Conservation (phyloP, 2,888 invertebrate species). For the Agrotis segetum region DNA sequence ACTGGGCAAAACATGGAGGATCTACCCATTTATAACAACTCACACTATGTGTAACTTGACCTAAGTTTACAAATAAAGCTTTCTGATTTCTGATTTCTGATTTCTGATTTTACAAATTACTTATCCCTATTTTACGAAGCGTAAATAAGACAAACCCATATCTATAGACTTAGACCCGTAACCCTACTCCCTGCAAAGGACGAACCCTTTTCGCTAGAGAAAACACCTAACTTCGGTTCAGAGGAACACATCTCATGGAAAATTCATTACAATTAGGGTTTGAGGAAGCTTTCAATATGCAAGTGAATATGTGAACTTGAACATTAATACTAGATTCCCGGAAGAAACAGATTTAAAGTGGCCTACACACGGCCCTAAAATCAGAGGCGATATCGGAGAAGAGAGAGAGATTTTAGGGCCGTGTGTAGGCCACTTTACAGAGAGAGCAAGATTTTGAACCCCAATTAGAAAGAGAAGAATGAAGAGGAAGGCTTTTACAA, state of each 20-base stretch:
- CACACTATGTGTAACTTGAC: no score
- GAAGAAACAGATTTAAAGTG: not conserved
- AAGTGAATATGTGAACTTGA: slow-evolving; percentile 15
- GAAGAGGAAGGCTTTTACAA: no score
- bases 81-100: no score
- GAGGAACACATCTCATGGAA: slow-evolving; percentile 33
- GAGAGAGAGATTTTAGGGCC: no score
- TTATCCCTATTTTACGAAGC: not conserved
- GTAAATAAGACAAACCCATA: not conserved
- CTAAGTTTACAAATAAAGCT: no score
- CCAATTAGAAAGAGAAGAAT: not conserved
- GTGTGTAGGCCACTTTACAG: no score
- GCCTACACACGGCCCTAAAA: no score
- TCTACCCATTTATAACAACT: no score
- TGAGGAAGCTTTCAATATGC: slow-evolving; percentile 11
- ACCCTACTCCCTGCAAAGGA: slow-evolving; percentile 17
- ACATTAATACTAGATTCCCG: slow-evolving; percentile 2
- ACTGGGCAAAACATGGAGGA: no score
- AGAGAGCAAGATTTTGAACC: slow-evolving; percentile 13
- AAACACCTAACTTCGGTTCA: slow-evolving; percentile 13
- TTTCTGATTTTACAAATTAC: not conserved
- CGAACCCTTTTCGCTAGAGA: not conserved
- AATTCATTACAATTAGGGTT: slow-evolving; percentile 46
- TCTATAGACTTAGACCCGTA: not conserved
- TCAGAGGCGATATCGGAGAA: no score